Evolutionary conservation across 1,140 invertebrate species (phyloP), one percentile per base, ranked within the genome.

Genomic region (Plodia interpunctella): DNA sequence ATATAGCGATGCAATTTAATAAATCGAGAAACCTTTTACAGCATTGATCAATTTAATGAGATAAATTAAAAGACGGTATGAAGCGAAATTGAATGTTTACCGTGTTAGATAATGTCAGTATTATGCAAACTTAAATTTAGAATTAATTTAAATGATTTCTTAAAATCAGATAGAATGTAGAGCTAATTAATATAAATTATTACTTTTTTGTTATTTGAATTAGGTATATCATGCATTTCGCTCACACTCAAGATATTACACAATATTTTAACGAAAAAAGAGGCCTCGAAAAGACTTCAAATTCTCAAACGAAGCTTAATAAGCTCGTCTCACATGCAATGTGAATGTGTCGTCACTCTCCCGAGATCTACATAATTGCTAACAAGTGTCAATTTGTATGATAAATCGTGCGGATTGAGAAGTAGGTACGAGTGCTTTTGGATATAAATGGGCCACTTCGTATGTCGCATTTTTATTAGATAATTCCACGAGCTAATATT

Each of bases 371-470:
- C 38, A 15, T 44, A 44, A 44, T 44, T 44, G 38, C 38, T 44
- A 44, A 15, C 38, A 44, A 44, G 38, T 44, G 38, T 44, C 38
- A 44, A 44, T 44, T 44, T 44, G 38, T 44, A 15, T 44, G 38
- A 44, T 44, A 44, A 44, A 44, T 44, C 38, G 38, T 44, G 38
- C 2, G 38, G 38, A 44, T 44, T 44, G 38, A 44, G 15, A 15
- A 15, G 2, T n/a, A n/a, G n/a, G n/a, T 44, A 15, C 38, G 13
- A 15, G 30, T 32, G 30, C 30, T 9, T 32, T 32, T 32, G 30
- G 30, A 32, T 32, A 44, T 15, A 44, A 44, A 44, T 17, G 38
- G 38, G 13, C 38, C 3, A 15, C 38, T 44, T 15, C 38, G n/a
- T 44, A 17, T 44, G 38, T n/a, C 38, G 38, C 15, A 44, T n/a